Evolutionary conservation across 2,113 vertebrate genomes (phyloP).

Genomic region (Phyllostomus discolor): DNA sequence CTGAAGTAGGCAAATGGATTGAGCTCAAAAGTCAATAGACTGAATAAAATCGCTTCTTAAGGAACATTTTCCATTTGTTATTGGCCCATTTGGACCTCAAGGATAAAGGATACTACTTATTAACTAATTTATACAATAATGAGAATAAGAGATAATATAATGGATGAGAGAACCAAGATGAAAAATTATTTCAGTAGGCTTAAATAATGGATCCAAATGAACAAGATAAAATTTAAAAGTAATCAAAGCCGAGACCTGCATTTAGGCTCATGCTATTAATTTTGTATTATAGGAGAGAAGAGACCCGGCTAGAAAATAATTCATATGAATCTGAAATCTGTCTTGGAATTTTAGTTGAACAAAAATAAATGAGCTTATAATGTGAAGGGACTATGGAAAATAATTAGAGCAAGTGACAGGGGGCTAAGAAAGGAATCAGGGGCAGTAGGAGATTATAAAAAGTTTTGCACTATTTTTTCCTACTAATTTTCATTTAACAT

Average conservation of each 20-base stretch:
- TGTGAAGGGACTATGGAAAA: conserved; percentile 27
- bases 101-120: conserved; percentile 52
- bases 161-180: conserved; percentile 47
- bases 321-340: conserved; percentile 28
- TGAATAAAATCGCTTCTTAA: conserved; percentile 56
- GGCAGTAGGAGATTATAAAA: background rate
- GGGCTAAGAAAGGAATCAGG: background rate
- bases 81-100: conserved; percentile 48
- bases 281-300: conserved; percentile 6
- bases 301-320: conserved; percentile 15
- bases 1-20: conserved; percentile 47
- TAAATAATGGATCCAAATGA: conserved; percentile 54
- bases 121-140: conserved; percentile 47
- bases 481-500: background rate
- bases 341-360: conserved; percentile 5
- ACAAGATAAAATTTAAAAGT: conserved; percentile 46
- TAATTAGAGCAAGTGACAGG: background rate
- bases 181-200: conserved; percentile 52
- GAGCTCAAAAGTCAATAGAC: conserved; percentile 52
- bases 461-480: background rate
- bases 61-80: conserved; percentile 65
- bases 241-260: conserved; percentile 21
- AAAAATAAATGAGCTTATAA: background rate
- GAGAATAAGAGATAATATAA: conserved; percentile 49
- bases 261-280: conserved; percentile 32